Evolutionary conservation across 1,140 invertebrate genomes (phyloP).

Genomic region (Trichonephila clavata): DNA sequence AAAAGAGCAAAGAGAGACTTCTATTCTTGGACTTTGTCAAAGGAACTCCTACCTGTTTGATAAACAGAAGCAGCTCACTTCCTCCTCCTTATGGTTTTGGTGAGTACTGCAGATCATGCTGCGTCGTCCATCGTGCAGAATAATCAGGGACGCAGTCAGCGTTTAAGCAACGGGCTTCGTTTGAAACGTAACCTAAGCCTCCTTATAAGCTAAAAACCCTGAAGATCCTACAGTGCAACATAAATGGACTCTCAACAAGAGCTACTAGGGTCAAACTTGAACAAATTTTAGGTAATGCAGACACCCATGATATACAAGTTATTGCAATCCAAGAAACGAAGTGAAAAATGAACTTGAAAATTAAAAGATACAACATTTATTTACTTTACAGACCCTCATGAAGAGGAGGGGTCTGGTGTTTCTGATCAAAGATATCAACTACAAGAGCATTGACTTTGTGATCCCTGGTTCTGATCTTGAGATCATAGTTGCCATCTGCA

Average conservation of each 20-base stretch:
- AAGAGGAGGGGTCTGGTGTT: conserved; percentile 9
- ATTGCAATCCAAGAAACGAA: conserved; percentile 64
- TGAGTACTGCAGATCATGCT: no score
- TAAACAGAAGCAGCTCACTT: no score
- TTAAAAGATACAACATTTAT: conserved; percentile 34
- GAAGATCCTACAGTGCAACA: conserved; percentile 37
- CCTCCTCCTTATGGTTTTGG: no score
- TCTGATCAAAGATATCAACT: conserved; percentile 40
- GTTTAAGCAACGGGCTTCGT: background rate
- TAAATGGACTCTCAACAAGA: background rate
- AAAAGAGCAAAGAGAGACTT: no score
- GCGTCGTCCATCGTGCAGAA: background rate
- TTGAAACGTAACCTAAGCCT: conserved; percentile 16
- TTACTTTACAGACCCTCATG: background rate
- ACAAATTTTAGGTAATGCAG: conserved; percentile 2
- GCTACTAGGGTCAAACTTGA: conserved; percentile 33
- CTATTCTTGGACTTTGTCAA: no score
- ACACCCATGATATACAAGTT: conserved; percentile 30
- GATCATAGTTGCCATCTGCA: conserved; percentile 12
- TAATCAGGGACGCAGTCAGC: background rate
- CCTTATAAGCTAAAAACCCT: background rate
- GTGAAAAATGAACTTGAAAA: conserved; percentile 26
- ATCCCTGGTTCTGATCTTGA: background rate
- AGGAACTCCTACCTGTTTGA: no score
- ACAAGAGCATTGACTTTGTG: conserved; percentile 6